phyloP scores from a whole-genome alignment of 2,113 vertebrate species.

The Centropus unirufus region DNA sequence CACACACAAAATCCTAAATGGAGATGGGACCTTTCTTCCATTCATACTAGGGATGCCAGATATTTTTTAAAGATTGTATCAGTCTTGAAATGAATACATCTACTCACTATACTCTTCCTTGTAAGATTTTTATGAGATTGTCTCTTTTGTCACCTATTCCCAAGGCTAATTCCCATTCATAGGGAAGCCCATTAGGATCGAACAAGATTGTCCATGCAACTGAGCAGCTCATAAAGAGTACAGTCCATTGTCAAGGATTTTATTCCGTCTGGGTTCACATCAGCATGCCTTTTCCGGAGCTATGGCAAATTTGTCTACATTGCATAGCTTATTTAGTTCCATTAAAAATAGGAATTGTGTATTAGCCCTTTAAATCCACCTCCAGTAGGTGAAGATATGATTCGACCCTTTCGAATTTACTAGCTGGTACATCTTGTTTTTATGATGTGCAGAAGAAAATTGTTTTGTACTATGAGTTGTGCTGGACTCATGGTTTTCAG shows the following conservation, averaged over 20 bases:
- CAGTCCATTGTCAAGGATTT: not conserved
- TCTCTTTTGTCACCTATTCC: not conserved
- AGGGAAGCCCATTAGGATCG: slow-evolving; percentile 16
- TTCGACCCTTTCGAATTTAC: not conserved
- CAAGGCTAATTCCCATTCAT: slow-evolving; percentile 40
- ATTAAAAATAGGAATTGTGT: not conserved
- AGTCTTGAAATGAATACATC: slow-evolving; percentile 25
- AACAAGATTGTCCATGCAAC: not conserved
- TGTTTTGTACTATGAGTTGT: not conserved
- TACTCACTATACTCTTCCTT: slow-evolving; percentile 7
- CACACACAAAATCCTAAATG: not conserved
- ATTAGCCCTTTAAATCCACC: slow-evolving; percentile 1
- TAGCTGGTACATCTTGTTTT: not conserved
- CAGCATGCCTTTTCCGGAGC: not conserved
- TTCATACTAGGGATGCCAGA: slow-evolving; percentile 7
- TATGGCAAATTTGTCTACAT: not conserved
- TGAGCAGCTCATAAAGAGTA: not conserved
- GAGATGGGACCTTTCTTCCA: not conserved
- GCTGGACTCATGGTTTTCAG: not conserved
- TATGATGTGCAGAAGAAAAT: not conserved
- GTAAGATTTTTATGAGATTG: slow-evolving; percentile 26
- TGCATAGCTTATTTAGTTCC: not conserved
- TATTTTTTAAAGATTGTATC: slow-evolving; percentile 19
- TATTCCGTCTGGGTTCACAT: not conserved
- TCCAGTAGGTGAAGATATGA: not conserved